Evolutionary conservation across 2,797 vertebrate genomes (phyloP).

Genomic region (Microcaecilia unicolor): DNA sequence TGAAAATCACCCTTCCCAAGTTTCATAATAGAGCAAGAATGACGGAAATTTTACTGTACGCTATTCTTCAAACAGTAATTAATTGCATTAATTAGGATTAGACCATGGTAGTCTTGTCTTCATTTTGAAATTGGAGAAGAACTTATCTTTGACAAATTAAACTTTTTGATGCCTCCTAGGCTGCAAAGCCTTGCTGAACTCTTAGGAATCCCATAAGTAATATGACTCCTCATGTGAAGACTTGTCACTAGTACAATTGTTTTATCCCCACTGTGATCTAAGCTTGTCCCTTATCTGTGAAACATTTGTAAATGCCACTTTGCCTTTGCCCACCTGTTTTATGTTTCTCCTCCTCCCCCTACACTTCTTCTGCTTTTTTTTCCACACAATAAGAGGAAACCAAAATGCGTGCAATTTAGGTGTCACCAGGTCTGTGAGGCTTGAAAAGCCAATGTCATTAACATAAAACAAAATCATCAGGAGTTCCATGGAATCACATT

Average conservation of each 20-base stretch:
- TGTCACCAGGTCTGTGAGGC: constrained; percentile 74
- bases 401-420: constrained; percentile 78
- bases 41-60: constrained; percentile 14
- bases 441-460: constrained; percentile 73
- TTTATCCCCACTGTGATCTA: constrained; percentile 35
- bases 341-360: constrained; percentile 79
- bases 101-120: constrained; percentile 34
- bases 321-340: constrained; percentile 69
- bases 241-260: constrained; percentile 50
- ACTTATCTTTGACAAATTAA: constrained; percentile 18
- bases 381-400: constrained; percentile 81
- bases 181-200: constrained; percentile 36
- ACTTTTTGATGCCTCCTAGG: not conserved
- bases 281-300: constrained; percentile 52
- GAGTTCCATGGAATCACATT: constrained; percentile 68
- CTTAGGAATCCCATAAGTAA: constrained; percentile 56
- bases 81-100: constrained; percentile 34
- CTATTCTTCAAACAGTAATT: constrained; percentile 13
- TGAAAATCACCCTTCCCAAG: too few species aligned
- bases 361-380: constrained; percentile 69
- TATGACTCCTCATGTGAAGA: constrained; percentile 59
- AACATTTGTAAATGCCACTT: constrained; percentile 72
- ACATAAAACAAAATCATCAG: constrained; percentile 76
- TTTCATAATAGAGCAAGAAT: too few species aligned
- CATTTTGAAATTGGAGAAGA: constrained; percentile 36